A percentile compares a stretch with the other conserved stretches of the same genome.
phyloP scores from a whole-genome alignment of 1,140 invertebrate genomes.

The Diachasma alloeum region DNA sequence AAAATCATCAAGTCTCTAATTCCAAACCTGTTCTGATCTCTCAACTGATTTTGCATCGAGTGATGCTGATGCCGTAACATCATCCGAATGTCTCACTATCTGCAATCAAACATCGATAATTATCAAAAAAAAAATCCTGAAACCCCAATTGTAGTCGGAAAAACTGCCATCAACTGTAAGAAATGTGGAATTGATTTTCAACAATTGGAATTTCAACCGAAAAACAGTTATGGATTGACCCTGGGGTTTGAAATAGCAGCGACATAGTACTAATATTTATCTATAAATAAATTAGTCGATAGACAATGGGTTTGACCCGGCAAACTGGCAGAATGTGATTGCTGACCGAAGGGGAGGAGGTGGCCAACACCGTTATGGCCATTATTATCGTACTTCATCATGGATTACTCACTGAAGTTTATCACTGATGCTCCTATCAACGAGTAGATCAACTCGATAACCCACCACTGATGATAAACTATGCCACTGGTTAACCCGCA shows the following conservation, averaged over 20 bases:
- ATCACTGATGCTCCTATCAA: constrained; percentile 26
- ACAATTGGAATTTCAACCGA: too few species aligned
- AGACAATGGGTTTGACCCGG: constrained; percentile 56
- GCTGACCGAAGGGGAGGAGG: background rate
- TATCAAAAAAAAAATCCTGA: background rate
- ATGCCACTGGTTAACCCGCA: constrained; percentile 45
- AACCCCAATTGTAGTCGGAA: background rate
- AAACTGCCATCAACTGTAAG: background rate
- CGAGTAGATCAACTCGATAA: constrained; percentile 43
- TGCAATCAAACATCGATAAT: constrained; percentile 12
- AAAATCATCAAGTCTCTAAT: background rate
- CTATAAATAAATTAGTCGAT: constrained; percentile 47
- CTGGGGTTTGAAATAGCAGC: background rate
- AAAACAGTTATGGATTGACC: background rate
- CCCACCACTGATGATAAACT: constrained; percentile 1
- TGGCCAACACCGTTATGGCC: background rate
- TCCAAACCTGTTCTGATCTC: constrained; percentile 51
- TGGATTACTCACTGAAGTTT: constrained; percentile 54
- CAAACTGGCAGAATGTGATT: constrained; percentile 22
- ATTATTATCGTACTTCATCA: background rate
- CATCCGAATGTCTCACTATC: constrained; percentile 21
- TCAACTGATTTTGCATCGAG: constrained; percentile 51
- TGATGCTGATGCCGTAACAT: constrained; percentile 56
- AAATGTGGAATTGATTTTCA: background rate
- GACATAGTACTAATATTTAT: constrained; percentile 9